phyloP scores from a whole-genome alignment of 2,113 vertebrate species.

The Bungarus multicinctus region DNA sequence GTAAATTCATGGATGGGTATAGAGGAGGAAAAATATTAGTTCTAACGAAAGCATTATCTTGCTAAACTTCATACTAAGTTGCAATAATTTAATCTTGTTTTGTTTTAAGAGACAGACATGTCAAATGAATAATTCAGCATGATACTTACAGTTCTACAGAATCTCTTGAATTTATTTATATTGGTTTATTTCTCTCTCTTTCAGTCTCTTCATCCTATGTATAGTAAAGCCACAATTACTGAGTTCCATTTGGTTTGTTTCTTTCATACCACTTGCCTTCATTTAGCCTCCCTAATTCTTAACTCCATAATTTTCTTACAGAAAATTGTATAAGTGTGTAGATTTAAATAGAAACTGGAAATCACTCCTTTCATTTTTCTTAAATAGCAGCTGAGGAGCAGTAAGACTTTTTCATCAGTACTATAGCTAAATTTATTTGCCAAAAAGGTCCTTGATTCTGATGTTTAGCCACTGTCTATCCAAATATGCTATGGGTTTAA shows the following conservation, averaged over 20 bases:
- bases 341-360: background rate
- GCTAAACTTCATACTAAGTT: background rate
- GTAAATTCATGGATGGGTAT: background rate
- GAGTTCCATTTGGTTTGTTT: background rate
- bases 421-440: background rate
- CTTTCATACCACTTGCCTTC: background rate
- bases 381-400: background rate
- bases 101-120: background rate
- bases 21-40: background rate
- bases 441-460: background rate
- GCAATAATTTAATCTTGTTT: background rate
- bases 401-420: background rate
- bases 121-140: background rate
- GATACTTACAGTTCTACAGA: background rate
- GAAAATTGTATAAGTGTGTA: conserved; percentile 4
- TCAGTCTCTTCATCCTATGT: background rate
- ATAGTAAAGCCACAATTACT: conserved; percentile 5
- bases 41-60: background rate
- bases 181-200: background rate
- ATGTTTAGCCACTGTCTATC: background rate
- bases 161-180: conserved; percentile 12
- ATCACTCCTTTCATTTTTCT: background rate
- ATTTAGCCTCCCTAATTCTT: conserved; percentile 9
- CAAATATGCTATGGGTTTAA: background rate
- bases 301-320: conserved; percentile 2